Conservation (phyloP, 1,140 invertebrate genomes). For the Dendroctonus valens region DNA sequence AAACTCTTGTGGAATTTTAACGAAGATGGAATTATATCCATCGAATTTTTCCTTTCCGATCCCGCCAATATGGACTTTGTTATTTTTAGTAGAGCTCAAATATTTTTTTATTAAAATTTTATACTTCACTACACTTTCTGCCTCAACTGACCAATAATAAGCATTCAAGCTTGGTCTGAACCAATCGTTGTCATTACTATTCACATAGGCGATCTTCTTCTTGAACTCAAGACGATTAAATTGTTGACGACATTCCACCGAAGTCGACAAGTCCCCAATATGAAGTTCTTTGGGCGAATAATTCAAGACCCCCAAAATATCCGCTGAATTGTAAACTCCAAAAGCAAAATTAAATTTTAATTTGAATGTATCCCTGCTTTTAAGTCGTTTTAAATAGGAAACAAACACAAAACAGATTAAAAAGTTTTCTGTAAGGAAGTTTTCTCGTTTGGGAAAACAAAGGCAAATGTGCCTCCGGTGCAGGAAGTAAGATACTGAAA, state of each 20-base stretch:
- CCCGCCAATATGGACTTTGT: too few species aligned
- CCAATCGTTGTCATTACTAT: too few species aligned
- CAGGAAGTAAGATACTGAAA: too few species aligned
- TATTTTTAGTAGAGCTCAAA: too few species aligned
- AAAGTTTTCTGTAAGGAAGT: constrained; percentile 3
- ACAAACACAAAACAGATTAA: constrained; percentile 14
- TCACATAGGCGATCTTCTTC: too few species aligned
- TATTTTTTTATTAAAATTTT: too few species aligned
- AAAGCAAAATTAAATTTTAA: constrained; percentile 12
- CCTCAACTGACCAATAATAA: too few species aligned
- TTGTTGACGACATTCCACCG: constrained; percentile 6
- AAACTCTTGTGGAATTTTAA: too few species aligned
- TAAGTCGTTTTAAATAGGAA: constrained; percentile 1
- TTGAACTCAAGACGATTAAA: constrained; percentile 1
- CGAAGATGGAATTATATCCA: too few species aligned
- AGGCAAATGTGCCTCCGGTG: not conserved
- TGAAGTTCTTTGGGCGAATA: not conserved
- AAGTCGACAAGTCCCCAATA: not conserved
- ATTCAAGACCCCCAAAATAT: not conserved
- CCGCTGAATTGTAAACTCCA: constrained; percentile 4
- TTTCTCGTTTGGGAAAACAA: constrained; percentile 7
- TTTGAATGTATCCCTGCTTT: constrained; percentile 3
- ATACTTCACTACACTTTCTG: too few species aligned
- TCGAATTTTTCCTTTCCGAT: too few species aligned
- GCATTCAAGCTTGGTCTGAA: too few species aligned